Evolutionary conservation across 92 coral and sea anemone species (phyloP).

Genomic region (Porites rus): DNA sequence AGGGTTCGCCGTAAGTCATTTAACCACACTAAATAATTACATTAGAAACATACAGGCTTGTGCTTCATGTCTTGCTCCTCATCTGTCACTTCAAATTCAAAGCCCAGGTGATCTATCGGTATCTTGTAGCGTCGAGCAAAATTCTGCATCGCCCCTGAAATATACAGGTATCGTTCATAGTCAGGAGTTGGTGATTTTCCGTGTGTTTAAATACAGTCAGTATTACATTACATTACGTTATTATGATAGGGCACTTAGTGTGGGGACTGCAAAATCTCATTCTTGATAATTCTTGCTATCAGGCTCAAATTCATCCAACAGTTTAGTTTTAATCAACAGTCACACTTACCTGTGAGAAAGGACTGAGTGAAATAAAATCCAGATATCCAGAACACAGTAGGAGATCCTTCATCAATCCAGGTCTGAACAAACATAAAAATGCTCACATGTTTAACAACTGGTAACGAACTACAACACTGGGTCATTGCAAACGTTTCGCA

Average conservation of each 20-base stretch:
- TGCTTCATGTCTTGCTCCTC: conserved; percentile 77
- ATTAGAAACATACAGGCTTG: conserved; percentile 77
- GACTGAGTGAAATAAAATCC: conserved; percentile 99
- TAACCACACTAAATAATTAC: neutral
- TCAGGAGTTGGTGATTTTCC: too few relatives aligned
- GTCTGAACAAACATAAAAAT: conserved; percentile 52
- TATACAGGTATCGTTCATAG: neutral
- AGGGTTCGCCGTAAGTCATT: too few relatives aligned
- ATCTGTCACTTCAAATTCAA: conserved; percentile 90
- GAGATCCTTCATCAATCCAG: conserved; percentile 93
- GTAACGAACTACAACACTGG: too few relatives aligned
- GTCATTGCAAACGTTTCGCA: too few relatives aligned
- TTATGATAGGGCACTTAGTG: too few relatives aligned
- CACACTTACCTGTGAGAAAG: conserved; percentile 87
- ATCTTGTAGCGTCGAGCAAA: conserved; percentile 94
- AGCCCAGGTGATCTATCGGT: conserved; percentile 96
- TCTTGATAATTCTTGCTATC: too few relatives aligned
- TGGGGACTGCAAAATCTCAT: too few relatives aligned
- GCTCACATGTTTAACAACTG: neutral
- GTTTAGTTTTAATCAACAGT: too few relatives aligned
- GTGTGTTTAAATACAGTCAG: too few relatives aligned
- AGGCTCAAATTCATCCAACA: too few relatives aligned
- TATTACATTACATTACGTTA: too few relatives aligned
- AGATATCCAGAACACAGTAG: conserved; percentile 96
- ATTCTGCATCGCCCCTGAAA: conserved; percentile 95